Percentiles rank a stretch among this genome's conserved stretches.
These are phyloP conservation scores for Abramis brama DNA, from an alignment of 2,113 vertebrate genomes.

Conservation along the genomic window DNA sequence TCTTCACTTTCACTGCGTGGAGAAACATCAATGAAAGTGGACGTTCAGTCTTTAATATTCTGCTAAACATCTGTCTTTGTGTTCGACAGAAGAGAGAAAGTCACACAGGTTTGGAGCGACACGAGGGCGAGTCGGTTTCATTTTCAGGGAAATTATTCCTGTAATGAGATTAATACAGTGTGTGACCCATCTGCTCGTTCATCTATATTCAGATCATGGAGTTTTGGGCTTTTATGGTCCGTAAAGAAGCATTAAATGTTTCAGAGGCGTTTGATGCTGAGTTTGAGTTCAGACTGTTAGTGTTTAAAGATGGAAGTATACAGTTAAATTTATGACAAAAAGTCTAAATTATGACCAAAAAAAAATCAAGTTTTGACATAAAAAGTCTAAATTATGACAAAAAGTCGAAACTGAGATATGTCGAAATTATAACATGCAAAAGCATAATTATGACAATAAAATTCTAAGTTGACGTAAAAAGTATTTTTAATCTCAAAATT, in stretches of 20 bases:
- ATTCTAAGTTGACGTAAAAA: no score
- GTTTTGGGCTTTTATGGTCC: background rate
- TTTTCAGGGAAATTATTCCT: background rate
- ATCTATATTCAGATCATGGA: background rate
- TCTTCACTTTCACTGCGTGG: background rate
- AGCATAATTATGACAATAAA: no score
- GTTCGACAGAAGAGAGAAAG: background rate
- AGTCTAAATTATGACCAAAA: no score
- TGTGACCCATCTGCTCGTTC: no score
- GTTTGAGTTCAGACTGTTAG: background rate
- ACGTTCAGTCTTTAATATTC: background rate
- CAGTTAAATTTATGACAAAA: no score
- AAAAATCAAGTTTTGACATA: no score
- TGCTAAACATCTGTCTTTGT: background rate
- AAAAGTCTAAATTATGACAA: no score
- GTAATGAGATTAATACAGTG: background rate
- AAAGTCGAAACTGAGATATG: no score
- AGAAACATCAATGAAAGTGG: background rate
- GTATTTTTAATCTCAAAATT: no score
- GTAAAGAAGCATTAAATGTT: background rate
- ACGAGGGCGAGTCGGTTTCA: background rate
- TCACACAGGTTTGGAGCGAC: background rate
- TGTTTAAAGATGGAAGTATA: no score
- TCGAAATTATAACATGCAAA: no score
- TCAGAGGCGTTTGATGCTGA: background rate